Conservation (phyloP, 2,888 invertebrate genomes). For the Drosophila subquinaria region DNA sequence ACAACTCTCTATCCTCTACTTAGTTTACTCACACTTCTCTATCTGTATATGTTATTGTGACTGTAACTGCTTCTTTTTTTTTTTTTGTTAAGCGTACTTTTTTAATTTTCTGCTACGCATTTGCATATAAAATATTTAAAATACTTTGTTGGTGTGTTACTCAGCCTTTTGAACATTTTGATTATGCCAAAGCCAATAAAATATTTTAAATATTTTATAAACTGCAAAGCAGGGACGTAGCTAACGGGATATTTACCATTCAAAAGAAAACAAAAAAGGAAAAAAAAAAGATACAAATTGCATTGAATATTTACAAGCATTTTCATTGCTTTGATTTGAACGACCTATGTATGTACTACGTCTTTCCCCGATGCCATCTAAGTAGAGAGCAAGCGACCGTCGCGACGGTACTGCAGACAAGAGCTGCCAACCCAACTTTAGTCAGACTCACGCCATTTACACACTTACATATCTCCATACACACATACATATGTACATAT, state of each 20-base stretch:
- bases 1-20: constrained; percentile 7
- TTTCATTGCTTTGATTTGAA: constrained; percentile 82
- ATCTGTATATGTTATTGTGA: constrained; percentile 22
- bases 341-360: constrained; percentile 49
- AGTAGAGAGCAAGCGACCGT: constrained; percentile 59
- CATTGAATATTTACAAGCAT: constrained; percentile 83
- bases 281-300: constrained; percentile 47
- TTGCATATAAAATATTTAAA: constrained; percentile 79
- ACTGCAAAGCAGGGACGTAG: constrained; percentile 66
- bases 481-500: constrained; percentile 9
- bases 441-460: constrained; percentile 50
- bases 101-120: constrained; percentile 49
- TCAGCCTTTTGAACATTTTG: constrained; percentile 15
- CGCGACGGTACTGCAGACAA: constrained; percentile 73
- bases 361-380: constrained; percentile 3
- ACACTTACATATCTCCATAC: constrained; percentile 7
- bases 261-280: constrained; percentile 5
- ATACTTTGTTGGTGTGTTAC: constrained; percentile 60
- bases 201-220: constrained; percentile 77
- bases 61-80: constrained; percentile 15
- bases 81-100: constrained; percentile 27
- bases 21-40: constrained; percentile 27
- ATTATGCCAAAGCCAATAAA: constrained; percentile 66
- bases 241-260: constrained; percentile 31
- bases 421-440: constrained; percentile 60